A percentile compares a stretch with the other conserved stretches of the same genome.
Conservation (phyloP, 1,140 invertebrate species). For the Phthorimaea operculella region DNA sequence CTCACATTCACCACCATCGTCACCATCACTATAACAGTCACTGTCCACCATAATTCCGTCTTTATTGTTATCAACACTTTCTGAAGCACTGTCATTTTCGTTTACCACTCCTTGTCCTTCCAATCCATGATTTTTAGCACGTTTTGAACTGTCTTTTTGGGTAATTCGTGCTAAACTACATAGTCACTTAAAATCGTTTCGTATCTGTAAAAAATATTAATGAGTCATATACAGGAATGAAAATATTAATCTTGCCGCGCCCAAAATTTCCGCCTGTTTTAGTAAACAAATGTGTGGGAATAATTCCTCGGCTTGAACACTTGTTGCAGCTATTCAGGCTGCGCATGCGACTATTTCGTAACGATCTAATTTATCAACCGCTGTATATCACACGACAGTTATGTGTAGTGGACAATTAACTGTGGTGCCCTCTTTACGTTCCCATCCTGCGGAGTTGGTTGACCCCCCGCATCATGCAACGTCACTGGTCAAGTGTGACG, state of each 20-base stretch:
- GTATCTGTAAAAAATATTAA: too few relatives aligned
- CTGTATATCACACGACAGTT: slow-evolving; percentile 18
- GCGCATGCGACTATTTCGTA: slow-evolving; percentile 9
- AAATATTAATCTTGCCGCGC: too few relatives aligned
- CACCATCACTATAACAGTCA: slow-evolving; percentile 19
- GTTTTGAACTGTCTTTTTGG: background rate
- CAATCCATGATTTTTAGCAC: background rate
- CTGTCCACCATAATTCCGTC: slow-evolving; percentile 28
- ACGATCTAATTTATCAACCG: background rate
- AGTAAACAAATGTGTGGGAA: too few relatives aligned
- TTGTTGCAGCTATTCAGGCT: background rate
- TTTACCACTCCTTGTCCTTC: background rate
- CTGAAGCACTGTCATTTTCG: slow-evolving; percentile 5
- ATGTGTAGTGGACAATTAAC: slow-evolving; percentile 21
- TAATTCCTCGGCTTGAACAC: too few relatives aligned
- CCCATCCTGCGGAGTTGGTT: slow-evolving; percentile 30
- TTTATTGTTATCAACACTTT: slow-evolving; percentile 28
- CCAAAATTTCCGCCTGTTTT: too few relatives aligned
- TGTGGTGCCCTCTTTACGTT: slow-evolving; percentile 19
- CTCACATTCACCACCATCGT: slow-evolving; percentile 28
- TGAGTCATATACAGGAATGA: too few relatives aligned
- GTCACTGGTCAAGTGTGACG: background rate
- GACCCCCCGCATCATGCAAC: slow-evolving; percentile 15
- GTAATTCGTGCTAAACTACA: too few relatives aligned
- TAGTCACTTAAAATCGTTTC: too few relatives aligned